Conservation (phyloP, 2,797 vertebrate genomes). For the Notamacropus eugenii region DNA sequence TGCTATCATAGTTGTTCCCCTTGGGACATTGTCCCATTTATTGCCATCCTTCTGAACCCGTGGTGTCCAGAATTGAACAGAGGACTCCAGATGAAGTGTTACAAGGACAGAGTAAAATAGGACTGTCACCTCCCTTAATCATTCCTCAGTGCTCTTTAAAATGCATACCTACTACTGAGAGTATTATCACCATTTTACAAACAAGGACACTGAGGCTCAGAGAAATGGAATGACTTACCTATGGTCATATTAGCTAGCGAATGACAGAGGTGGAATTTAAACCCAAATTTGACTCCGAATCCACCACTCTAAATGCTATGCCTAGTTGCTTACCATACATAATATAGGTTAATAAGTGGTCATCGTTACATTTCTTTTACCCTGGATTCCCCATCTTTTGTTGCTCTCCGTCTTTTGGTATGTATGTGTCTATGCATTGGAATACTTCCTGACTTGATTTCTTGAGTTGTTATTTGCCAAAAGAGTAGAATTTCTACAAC, state of each 20-base stretch:
- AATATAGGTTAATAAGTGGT: not conserved
- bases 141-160: not conserved
- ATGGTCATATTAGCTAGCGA: not conserved
- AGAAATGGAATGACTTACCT: not conserved
- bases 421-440: not conserved
- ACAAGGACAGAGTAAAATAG: not conserved
- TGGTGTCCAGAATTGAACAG: not conserved
- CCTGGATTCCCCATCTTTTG: not conserved
- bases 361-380: not conserved
- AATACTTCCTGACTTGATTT: not conserved
- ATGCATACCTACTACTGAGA: not conserved
- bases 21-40: not conserved
- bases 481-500: not conserved
- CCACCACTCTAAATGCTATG: not conserved
- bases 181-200: not conserved
- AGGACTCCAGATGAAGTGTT: not conserved
- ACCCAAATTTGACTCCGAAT: not conserved
- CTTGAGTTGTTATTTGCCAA: not conserved
- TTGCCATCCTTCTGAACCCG: not conserved
- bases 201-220: not conserved
- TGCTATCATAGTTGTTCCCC: not conserved
- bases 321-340: not conserved
- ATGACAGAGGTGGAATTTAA: not conserved
- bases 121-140: not conserved
- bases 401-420: not conserved